Percentiles rank a stretch among this genome's conserved stretches.
phyloP scores from a whole-genome alignment of 2,113 vertebrate species.

The Melanocharis versteri region DNA sequence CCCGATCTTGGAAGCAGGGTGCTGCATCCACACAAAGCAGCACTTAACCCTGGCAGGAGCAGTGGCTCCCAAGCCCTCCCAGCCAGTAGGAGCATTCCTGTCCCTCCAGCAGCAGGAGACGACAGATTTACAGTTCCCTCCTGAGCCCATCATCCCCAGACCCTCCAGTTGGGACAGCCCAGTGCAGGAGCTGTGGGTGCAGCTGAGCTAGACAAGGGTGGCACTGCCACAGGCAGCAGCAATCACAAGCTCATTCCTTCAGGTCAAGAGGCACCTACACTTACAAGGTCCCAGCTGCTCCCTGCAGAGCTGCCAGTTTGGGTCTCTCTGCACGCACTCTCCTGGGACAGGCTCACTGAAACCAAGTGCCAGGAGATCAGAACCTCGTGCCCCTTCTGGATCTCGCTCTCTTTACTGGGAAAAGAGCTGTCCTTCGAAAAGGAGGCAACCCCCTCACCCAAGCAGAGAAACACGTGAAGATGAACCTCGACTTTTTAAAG shows the following conservation, averaged over 20 bases:
- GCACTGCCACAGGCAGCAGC: background rate
- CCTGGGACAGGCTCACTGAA: background rate
- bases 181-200: background rate
- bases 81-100: fast-evolving
- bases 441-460: background rate
- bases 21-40: background rate
- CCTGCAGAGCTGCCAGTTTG: background rate
- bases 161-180: background rate
- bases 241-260: background rate
- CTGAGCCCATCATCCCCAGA: fast-evolving
- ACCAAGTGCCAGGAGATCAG: background rate
- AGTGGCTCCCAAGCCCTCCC: background rate
- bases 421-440: background rate
- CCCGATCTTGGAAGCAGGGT: background rate
- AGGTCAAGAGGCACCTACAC: background rate
- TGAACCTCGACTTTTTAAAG: fast-evolving
- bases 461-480: background rate
- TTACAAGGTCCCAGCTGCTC: background rate
- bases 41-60: background rate
- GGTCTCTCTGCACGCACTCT: fast-evolving
- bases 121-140: background rate
- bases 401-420: background rate
- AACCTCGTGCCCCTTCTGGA: background rate
- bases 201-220: background rate
- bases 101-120: background rate